Conservation (phyloP, 1,140 invertebrate species). For the Chymomyza costata region DNA sequence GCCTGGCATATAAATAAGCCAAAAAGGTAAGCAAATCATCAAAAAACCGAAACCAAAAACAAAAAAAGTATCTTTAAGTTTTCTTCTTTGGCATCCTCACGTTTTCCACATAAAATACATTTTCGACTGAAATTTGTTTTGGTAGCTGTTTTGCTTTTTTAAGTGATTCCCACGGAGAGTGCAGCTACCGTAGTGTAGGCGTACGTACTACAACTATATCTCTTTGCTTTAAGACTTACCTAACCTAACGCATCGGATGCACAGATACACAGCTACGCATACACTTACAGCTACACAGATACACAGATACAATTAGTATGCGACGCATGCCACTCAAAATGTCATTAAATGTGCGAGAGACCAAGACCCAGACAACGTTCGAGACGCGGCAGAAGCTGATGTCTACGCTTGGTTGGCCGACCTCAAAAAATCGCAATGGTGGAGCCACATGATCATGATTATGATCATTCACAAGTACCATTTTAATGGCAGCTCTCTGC, state of each 20-base stretch:
- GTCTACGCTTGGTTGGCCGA: slow-evolving; percentile 3
- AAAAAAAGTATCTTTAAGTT: too few relatives aligned
- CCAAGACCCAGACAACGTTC: slow-evolving; percentile 4
- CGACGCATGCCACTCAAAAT: slow-evolving; percentile 31
- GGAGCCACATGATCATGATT: slow-evolving; percentile 10
- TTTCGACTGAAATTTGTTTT: slow-evolving; percentile 63
- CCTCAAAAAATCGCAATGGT: slow-evolving; percentile 53
- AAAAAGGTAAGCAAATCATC: slow-evolving; percentile 17
- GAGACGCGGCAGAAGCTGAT: too few relatives aligned
- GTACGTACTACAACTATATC: too few relatives aligned
- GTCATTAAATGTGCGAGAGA: slow-evolving; percentile 63
- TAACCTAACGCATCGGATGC: slow-evolving; percentile 41
- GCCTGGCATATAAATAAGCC: slow-evolving; percentile 64
- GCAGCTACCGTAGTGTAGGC: slow-evolving; percentile 25
- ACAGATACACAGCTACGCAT: slow-evolving; percentile 54
- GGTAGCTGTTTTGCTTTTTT: slow-evolving; percentile 37
- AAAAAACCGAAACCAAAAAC: slow-evolving; percentile 4
- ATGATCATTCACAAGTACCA: slow-evolving; percentile 47
- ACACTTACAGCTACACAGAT: slow-evolving; percentile 6
- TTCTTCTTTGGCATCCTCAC: slow-evolving; percentile 48
- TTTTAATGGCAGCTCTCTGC: slow-evolving; percentile 56
- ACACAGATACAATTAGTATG: slow-evolving; percentile 46
- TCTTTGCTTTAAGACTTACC: too few relatives aligned
- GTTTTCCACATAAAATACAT: slow-evolving; percentile 64
- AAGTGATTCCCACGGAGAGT: slow-evolving; percentile 57